A percentile compares a stretch with the other conserved stretches of the same genome.
Evolutionary conservation across 2,113 vertebrate genomes (phyloP).

Genomic region (Bucco capensis): DNA sequence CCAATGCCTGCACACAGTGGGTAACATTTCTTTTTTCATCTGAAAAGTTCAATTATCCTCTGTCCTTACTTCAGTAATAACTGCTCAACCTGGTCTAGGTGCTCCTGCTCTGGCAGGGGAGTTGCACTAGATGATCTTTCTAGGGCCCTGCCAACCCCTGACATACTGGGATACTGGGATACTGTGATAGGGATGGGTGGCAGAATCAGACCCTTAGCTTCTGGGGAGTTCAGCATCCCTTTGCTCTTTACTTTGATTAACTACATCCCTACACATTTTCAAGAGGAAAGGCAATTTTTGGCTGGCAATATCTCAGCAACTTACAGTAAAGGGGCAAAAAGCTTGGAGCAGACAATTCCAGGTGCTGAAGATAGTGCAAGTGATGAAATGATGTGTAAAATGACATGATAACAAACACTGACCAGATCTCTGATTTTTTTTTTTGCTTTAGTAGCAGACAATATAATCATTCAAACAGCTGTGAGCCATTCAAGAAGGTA

Average conservation of each 20-base stretch:
- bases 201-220: conserved; percentile 11
- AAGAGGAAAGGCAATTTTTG: conserved; percentile 47
- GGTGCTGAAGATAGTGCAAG: conserved; percentile 27
- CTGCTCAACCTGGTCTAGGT: no score
- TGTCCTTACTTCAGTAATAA: background rate
- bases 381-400: conserved; percentile 60
- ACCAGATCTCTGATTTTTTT: conserved; percentile 58
- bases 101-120: no score
- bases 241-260: conserved; percentile 58
- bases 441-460: conserved; percentile 55
- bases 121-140: no score
- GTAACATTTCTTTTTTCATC: background rate
- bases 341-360: conserved; percentile 44
- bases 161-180: no score
- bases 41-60: conserved; percentile 11
- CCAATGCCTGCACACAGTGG: background rate
- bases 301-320: conserved; percentile 11
- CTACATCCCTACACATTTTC: conserved; percentile 33
- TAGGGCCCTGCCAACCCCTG: no score
- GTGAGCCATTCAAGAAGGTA: conserved; percentile 56
- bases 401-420: conserved; percentile 60
- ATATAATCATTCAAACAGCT: conserved; percentile 61
- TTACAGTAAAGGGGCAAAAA: conserved; percentile 30
- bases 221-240: background rate
- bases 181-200: background rate